Base-by-base conservation (phyloP, 2,888 invertebrate species). In the Nomada goodeniana region DNA sequence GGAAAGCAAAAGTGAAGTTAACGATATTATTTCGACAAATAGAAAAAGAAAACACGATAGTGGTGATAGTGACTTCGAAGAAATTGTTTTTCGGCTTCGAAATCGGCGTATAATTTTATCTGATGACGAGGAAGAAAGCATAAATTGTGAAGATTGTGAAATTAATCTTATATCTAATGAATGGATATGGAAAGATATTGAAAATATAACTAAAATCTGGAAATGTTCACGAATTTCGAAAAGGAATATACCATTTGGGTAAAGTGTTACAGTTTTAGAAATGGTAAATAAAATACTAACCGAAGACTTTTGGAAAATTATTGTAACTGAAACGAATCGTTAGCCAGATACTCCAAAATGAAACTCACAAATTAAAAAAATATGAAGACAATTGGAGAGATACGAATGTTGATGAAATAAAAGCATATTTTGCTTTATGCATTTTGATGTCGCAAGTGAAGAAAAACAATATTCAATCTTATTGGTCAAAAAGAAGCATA, bases 371-470 rank as follows among this genome's bases (percentile, higher is more conserved):
- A 67, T 20, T 53, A 53, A 36, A 42, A 53, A 7, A 36, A n/a
- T 53, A 1, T 53, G 67, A 67, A 7, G n/a, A 53, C 1, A 20
- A 20, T 53, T 67, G 52, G 36, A 20, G 36, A 7, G 42, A 20
- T 87, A 67, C 76, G 79, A 83, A 60, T 78, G 18, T 53, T 4
- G 80, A 86, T 70, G 80, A 86, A 84, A 82, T 84, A 15, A 55
- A 70, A 61, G 80, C 76, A n/a, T 84, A 84, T 81, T 76, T 81
- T 85, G 82, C 42, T 2, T 69, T 76, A 44, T 76, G 69, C 61
- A 75, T 75, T 23, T 61, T 75, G 53, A 68, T 73, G 81, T 61
- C 87, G 23, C 84, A 87, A 83, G 82, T 86, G 13, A 86, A 82
- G 76, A 84, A 86, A 67, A 55, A 79, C 26, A 75, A 26, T 69